phyloP scores from a whole-genome alignment of 1,140 invertebrate genomes.

The Drosophila miranda region DNA sequence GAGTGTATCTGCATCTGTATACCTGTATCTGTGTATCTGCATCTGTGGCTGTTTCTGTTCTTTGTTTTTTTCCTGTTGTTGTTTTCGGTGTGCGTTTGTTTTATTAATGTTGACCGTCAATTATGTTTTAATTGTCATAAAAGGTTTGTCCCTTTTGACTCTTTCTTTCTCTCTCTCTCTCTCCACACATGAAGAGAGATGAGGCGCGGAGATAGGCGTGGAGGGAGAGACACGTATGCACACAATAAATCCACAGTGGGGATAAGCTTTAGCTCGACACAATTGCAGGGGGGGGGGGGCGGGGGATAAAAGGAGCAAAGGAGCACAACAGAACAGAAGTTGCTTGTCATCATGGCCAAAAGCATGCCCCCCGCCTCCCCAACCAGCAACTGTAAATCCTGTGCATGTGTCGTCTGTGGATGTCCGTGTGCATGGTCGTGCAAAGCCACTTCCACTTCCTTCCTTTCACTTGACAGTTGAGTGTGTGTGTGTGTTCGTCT shows the following conservation, averaged over 20 bases:
- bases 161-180: conserved; percentile 6
- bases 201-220: neutral
- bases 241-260: conserved; percentile 79
- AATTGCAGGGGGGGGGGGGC: conserved; percentile 1
- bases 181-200: too few relatives aligned
- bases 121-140: conserved; percentile 83
- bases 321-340: conserved; percentile 19
- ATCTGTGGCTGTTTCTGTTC: conserved; percentile 2
- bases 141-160: conserved; percentile 74
- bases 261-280: conserved; percentile 62
- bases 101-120: conserved; percentile 83
- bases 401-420: conserved; percentile 31
- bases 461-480: conserved; percentile 55
- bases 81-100: conserved; percentile 61
- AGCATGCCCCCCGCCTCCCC: conserved; percentile 1
- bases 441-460: conserved; percentile 20
- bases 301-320: neutral
- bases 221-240: conserved; percentile 34
- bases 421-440: conserved; percentile 43
- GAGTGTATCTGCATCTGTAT: neutral
- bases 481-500: conserved; percentile 7
- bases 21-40: neutral
- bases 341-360: conserved; percentile 75
- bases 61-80: conserved; percentile 21
- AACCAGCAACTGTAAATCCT: conserved; percentile 18